A percentile compares a stretch with the other conserved stretches of the same genome.
These are phyloP conservation scores for Sinocyclocheilus rhinocerous DNA, from an alignment of 2,113 vertebrate genomes.

Conservation along the genomic window DNA sequence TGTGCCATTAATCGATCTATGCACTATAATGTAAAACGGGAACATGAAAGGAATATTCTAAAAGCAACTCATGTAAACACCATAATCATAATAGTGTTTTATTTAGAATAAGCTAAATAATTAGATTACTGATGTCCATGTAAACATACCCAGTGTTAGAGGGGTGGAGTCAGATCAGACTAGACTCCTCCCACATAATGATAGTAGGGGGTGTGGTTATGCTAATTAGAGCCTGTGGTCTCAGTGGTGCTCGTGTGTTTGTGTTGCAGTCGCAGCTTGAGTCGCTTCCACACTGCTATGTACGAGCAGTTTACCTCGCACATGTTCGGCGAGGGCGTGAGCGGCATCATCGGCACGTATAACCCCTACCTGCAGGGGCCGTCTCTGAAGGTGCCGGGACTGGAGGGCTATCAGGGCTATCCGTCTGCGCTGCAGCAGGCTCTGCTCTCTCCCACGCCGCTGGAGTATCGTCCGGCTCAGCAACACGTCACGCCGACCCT, in stretches of 20 bases:
- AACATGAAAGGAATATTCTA: no score
- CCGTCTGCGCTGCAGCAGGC: conserved; percentile 95
- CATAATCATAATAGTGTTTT: no score
- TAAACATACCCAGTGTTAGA: background rate
- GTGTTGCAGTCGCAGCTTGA: conserved; percentile 78
- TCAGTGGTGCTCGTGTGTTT: background rate
- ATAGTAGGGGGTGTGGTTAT: background rate
- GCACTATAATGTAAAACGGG: no score
- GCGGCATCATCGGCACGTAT: conserved; percentile 69
- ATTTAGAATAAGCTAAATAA: no score
- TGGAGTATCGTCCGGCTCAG: conserved; percentile 88
- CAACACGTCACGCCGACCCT: conserved; percentile 94
- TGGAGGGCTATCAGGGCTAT: conserved; percentile 79
- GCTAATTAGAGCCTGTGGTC: background rate
- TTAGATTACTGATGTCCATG: no score
- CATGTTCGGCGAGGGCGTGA: conserved; percentile 75
- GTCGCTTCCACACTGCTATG: conserved; percentile 83
- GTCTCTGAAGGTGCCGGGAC: conserved; percentile 81
- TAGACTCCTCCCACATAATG: background rate
- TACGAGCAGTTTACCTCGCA: conserved; percentile 94
- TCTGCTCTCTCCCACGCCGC: conserved; percentile 91
- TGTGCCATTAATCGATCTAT: no score
- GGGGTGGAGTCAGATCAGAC: background rate
- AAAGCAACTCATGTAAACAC: no score
- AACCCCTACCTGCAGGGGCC: conserved; percentile 79